Evolutionary conservation across 2,888 invertebrate species (phyloP).

Genomic region (Ormyrus pomaceus): DNA sequence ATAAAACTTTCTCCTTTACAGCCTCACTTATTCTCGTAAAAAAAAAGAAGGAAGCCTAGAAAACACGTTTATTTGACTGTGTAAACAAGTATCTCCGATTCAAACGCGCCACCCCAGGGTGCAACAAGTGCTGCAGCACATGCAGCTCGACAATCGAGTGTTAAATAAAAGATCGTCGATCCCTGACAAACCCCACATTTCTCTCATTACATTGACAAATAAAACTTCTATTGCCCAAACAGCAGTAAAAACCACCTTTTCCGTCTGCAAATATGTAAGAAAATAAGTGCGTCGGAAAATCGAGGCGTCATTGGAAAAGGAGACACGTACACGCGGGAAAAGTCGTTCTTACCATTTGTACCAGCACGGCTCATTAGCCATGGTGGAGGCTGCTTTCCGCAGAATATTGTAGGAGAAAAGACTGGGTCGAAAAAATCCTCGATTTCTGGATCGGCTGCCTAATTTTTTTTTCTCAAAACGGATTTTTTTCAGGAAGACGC

Average conservation of each 20-base stretch:
- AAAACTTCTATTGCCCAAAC: background rate
- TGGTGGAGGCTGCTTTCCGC: background rate
- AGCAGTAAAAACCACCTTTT: background rate
- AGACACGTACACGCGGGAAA: conserved; percentile 7
- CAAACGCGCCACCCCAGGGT: too few species aligned
- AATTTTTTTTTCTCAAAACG: background rate
- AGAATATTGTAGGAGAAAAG: background rate
- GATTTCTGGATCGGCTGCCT: background rate
- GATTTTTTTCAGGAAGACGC: background rate
- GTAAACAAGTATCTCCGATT: too few species aligned
- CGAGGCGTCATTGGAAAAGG: background rate
- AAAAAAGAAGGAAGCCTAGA: too few species aligned
- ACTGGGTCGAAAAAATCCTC: background rate
- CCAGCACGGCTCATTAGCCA: conserved; percentile 55
- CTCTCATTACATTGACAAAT: background rate
- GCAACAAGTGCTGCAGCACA: too few species aligned
- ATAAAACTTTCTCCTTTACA: too few species aligned
- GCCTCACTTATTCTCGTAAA: too few species aligned
- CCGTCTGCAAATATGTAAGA: background rate
- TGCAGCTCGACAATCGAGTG: too few species aligned
- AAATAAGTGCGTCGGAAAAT: background rate
- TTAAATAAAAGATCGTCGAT: background rate
- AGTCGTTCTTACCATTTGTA: conserved; percentile 55
- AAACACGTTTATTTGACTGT: too few species aligned
- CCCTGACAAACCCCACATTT: too few species aligned